A percentile compares a stretch with the other conserved stretches of the same genome.
phyloP scores from a whole-genome alignment of 64 coral and sea anemone species.

The Astreopora myriophthalma region DNA sequence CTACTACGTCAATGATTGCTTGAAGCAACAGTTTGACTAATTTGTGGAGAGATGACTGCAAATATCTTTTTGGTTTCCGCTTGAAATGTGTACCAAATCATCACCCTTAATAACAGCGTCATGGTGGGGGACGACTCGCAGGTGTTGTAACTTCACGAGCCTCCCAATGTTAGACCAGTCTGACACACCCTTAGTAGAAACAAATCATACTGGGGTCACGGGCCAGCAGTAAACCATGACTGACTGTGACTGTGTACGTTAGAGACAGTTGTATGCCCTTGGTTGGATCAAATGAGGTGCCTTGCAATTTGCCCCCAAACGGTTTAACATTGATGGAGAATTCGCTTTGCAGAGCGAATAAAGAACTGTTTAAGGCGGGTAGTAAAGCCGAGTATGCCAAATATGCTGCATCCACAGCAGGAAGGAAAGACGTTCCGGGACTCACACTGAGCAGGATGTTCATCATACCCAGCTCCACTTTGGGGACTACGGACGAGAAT shows the following conservation, averaged over 20 bases:
- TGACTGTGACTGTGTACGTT: constrained; percentile 14
- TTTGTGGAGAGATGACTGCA: no score
- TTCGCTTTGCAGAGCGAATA: constrained; percentile 17
- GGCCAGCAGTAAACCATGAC: not conserved
- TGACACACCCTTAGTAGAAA: no score
- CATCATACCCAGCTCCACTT: constrained; percentile 48
- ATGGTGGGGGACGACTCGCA: no score
- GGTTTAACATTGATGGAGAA: constrained; percentile 34
- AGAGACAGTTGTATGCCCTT: constrained; percentile 13
- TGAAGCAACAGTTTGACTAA: no score
- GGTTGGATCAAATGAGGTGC: constrained; percentile 44
- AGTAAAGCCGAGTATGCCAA: constrained; percentile 17
- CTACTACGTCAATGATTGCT: no score
- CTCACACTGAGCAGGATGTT: constrained; percentile 55
- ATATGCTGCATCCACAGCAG: constrained; percentile 40
- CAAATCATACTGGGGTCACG: not conserved
- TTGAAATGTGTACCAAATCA: no score
- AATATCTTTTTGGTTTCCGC: no score
- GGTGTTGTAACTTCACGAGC: no score
- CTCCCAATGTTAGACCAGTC: no score
- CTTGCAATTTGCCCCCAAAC: constrained; percentile 41
- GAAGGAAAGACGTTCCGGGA: not conserved
- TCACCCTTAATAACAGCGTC: no score
- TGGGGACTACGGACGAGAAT: constrained; percentile 27
- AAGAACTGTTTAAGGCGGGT: constrained; percentile 33